Conservation (phyloP, 2,888 invertebrate genomes). For the Acheta domesticus region DNA sequence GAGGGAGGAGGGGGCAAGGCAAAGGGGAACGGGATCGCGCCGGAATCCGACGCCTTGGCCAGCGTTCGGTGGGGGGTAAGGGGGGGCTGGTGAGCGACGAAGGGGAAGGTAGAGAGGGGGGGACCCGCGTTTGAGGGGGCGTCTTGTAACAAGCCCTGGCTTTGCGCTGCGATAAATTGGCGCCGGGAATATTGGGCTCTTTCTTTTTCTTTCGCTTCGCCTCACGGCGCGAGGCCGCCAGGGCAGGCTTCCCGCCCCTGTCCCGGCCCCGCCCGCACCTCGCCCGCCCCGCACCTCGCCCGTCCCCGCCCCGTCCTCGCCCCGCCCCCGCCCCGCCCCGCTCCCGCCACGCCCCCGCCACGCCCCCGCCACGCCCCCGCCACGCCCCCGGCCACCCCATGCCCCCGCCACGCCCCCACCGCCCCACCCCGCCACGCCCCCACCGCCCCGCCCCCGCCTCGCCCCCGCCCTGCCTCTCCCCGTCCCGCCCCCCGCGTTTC, state of each 20-base stretch:
- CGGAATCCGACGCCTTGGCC: slow-evolving; percentile 18
- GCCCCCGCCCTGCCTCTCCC: not conserved
- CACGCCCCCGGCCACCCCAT: not conserved
- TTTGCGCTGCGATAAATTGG: slow-evolving; percentile 7
- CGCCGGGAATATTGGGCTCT: slow-evolving; percentile 18
- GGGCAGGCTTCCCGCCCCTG: not conserved
- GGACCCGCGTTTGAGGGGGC: not conserved
- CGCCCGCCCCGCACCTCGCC: not conserved
- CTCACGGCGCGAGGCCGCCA: not conserved
- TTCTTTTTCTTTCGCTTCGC: slow-evolving; percentile 4
- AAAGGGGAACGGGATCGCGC: not conserved
- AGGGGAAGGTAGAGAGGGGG: not conserved
- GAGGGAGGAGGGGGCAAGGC: not conserved
- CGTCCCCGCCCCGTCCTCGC: not conserved
- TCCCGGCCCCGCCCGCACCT: not conserved
- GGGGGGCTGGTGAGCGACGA: too few species aligned
- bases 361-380: not conserved
- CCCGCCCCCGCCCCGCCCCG: not conserved
- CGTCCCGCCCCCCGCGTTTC: not conserved
- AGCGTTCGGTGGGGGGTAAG: not conserved
- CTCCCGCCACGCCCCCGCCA: not conserved
- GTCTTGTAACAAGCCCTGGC: slow-evolving; percentile 8
- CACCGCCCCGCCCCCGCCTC: not conserved
- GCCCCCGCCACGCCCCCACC: not conserved
- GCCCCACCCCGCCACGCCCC: not conserved